Evolutionary conservation across 1,140 invertebrate genomes (phyloP).

Genomic region (Drosophila aff.): DNA sequence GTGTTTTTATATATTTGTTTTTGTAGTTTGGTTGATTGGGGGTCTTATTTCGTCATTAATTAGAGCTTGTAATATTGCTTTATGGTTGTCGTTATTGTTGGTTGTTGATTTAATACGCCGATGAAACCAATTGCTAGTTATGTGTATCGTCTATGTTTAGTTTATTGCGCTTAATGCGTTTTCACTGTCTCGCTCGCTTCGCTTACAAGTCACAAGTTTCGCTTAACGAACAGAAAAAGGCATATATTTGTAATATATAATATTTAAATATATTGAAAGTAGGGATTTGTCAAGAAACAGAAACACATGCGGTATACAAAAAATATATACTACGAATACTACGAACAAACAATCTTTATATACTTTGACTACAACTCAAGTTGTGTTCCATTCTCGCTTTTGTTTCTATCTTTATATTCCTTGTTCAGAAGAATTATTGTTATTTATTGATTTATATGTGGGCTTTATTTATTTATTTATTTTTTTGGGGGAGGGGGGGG

Average conservation of each 20-base stretch:
- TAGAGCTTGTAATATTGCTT: constrained; percentile 42
- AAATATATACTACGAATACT: constrained; percentile 43
- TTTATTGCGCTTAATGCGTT: constrained; percentile 52
- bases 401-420: background rate
- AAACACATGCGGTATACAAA: constrained; percentile 43
- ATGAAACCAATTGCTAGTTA: constrained; percentile 76
- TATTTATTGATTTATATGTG: constrained; percentile 8
- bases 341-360: constrained; percentile 65
- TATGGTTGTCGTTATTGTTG: constrained; percentile 37
- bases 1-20: background rate
- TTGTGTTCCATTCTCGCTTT: constrained; percentile 12
- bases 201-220: constrained; percentile 81
- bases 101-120: constrained; percentile 58
- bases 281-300: constrained; percentile 33
- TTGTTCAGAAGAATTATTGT: background rate
- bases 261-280: constrained; percentile 35
- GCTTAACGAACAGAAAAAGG: constrained; percentile 74
- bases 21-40: constrained; percentile 10
- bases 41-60: constrained; percentile 40
- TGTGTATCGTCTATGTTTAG: constrained; percentile 40
- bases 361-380: constrained; percentile 43
- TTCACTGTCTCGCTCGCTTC: constrained; percentile 52
- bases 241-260: constrained; percentile 23
- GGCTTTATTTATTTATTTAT: background rate
- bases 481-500: background rate